These are phyloP conservation scores for Callocephalon fimbriatum DNA, from an alignment of 2,113 vertebrate genomes.

Conservation along the genomic window DNA sequence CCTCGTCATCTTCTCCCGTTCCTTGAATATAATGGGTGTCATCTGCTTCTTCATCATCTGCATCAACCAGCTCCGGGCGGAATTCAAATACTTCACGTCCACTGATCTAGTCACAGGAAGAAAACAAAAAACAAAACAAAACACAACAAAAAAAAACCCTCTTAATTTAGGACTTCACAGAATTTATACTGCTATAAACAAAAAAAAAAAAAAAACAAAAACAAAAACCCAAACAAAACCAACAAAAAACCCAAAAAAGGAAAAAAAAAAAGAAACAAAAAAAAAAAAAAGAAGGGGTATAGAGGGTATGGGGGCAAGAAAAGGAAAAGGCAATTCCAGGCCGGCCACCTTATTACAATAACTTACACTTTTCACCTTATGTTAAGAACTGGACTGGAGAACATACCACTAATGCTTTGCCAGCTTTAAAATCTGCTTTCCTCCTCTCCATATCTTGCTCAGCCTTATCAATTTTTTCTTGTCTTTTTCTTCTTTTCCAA, in stretches of 20 bases:
- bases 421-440: slow-evolving; percentile 97
- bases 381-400: background rate
- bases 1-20: slow-evolving; percentile 77
- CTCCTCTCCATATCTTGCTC: slow-evolving; percentile 95
- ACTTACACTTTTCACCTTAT: background rate
- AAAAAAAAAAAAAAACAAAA: background rate
- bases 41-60: slow-evolving; percentile 94
- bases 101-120: slow-evolving; percentile 82
- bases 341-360: background rate
- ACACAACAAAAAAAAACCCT: background rate
- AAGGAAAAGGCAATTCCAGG: background rate
- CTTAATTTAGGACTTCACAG: background rate
- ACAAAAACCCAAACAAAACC: background rate
- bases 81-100: slow-evolving; percentile 98
- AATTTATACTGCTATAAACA: background rate
- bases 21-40: slow-evolving; percentile 84
- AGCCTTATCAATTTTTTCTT: slow-evolving; percentile 92
- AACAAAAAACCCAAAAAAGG: background rate
- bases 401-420: slow-evolving; percentile 91
- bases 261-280: background rate
- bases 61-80: slow-evolving; percentile 91
- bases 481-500: slow-evolving; percentile 98
- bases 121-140: background rate
- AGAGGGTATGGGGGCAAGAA: background rate
- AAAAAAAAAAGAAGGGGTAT: background rate